Evolutionary conservation across 1,140 invertebrate species (phyloP).

Genomic region (Drosophila erecta): DNA sequence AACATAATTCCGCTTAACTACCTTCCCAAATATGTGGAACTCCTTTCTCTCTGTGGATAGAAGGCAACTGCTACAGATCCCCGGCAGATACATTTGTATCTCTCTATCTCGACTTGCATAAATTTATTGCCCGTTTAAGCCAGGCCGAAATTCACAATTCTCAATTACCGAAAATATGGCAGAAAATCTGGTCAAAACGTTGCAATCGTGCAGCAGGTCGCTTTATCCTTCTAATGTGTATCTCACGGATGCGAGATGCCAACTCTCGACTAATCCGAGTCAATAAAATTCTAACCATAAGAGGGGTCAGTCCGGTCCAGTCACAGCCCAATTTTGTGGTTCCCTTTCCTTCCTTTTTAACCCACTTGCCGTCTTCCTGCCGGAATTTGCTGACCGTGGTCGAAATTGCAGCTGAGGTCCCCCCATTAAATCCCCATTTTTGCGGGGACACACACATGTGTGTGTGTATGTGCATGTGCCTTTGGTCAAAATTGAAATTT

Average conservation of each 20-base stretch:
- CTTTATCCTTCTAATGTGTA: constrained; percentile 22
- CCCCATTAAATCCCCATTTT: constrained; percentile 52
- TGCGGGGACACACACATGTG: too few species aligned
- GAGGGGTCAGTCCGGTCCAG: constrained; percentile 19
- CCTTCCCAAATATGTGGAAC: not conserved
- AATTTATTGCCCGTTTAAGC: constrained; percentile 65
- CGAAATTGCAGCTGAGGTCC: constrained; percentile 46
- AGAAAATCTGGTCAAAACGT: not conserved
- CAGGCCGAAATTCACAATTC: constrained; percentile 46
- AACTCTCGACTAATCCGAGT: constrained; percentile 59
- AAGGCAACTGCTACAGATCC: constrained; percentile 2
- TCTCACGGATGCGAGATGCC: constrained; percentile 24
- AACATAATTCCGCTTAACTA: too few species aligned
- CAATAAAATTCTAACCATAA: constrained; percentile 75
- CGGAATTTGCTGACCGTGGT: constrained; percentile 25
- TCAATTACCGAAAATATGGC: constrained; percentile 56
- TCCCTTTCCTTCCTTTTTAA: too few species aligned
- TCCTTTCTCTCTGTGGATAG: not conserved
- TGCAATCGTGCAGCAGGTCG: constrained; percentile 23
- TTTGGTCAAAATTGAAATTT: constrained; percentile 64
- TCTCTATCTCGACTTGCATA: constrained; percentile 32
- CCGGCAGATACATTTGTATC: constrained; percentile 13
- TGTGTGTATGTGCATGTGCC: not conserved
- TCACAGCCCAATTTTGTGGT: not conserved
- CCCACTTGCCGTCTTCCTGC: not conserved